Evolutionary conservation across 2,888 invertebrate species (phyloP), one percentile per base, ranked within the genome.

Genomic region (Chymomyza fuscimana): DNA sequence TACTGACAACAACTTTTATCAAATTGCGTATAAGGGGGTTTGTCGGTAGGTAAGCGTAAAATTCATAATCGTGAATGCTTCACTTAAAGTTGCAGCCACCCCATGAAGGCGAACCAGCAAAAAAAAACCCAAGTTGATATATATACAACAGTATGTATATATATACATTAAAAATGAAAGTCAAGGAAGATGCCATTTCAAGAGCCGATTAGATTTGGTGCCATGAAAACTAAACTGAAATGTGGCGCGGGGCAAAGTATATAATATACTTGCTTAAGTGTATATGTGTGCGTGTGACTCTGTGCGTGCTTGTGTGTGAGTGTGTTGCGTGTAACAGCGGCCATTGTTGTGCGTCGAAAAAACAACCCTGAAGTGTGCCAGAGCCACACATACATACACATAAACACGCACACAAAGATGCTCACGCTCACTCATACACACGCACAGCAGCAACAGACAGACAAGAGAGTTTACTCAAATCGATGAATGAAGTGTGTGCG

Each of bases 41-140:
- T 89, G 88, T 81, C 81, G 72, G 89, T 81, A 89, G 90, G 90
- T 90, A 87, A 90, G 89, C 90, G 90, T 90, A 89, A 90, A 90
- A 90, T 90, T 90, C 86, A 88, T 90, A 90, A 90, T 88, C 89
- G 82, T 77, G 88, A 87, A 82, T 81, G 79, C 85, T 81, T 79
- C 65, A 74, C 86, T 85, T 81, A 78, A 88, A 86, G 85, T 79
- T 83, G 51, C 63, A 65, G 50, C 73, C 81, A 86, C 84, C 83
- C 84, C 77, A 64, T 69, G 36, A 73, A 78, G 74, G 77, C 67
- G 63, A 29, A 62, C 46, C 56, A 29, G 52, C 67, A 51, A 67
- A n/a, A 64, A 73, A 46, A 68, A 61, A 73, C 60, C 59, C 16
- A 10, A 51, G 52, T 32, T 54, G 59, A 16, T 52, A 32, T 29